Percentiles rank a stretch among this genome's conserved stretches.
These are phyloP conservation scores for Serinus canaria DNA, from an alignment of 2,113 vertebrate species.

Conservation along the genomic window DNA sequence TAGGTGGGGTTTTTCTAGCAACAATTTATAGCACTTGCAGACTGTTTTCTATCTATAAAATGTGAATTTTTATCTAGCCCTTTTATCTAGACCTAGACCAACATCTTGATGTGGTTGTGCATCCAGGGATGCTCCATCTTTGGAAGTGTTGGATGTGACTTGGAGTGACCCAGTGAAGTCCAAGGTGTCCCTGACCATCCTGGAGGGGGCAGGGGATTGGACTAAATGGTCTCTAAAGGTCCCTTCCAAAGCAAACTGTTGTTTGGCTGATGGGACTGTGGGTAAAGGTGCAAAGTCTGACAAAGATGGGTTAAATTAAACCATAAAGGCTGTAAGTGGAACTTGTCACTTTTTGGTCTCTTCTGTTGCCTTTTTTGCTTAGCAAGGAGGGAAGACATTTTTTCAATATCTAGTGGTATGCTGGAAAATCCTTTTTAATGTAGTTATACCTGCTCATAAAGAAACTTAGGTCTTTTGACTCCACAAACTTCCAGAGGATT, in stretches of 20 bases:
- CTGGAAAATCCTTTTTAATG: not conserved
- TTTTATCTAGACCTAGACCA: no score
- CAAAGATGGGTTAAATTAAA: not conserved
- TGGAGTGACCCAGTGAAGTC: fast-evolving
- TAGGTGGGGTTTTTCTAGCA: not conserved
- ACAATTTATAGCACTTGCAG: not conserved
- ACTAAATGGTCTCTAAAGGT: not conserved
- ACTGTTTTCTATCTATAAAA: not conserved
- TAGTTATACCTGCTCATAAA: not conserved
- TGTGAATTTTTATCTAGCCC: no score
- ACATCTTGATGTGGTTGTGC: not conserved
- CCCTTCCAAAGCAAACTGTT: not conserved
- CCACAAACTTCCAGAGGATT: not conserved
- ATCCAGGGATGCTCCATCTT: fast-evolving
- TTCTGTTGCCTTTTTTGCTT: not conserved
- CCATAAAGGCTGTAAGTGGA: not conserved
- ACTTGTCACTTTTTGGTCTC: not conserved
- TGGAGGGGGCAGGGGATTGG: not conserved
- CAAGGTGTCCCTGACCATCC: not conserved
- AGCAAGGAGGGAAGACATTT: not conserved
- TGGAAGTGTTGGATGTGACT: not conserved
- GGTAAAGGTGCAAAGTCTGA: not conserved
- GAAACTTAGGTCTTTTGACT: not conserved
- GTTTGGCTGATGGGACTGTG: not conserved
- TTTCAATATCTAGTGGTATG: not conserved